These are phyloP conservation scores for Micromys minutus DNA, from an alignment of 2,113 vertebrate species.

Conservation along the genomic window DNA sequence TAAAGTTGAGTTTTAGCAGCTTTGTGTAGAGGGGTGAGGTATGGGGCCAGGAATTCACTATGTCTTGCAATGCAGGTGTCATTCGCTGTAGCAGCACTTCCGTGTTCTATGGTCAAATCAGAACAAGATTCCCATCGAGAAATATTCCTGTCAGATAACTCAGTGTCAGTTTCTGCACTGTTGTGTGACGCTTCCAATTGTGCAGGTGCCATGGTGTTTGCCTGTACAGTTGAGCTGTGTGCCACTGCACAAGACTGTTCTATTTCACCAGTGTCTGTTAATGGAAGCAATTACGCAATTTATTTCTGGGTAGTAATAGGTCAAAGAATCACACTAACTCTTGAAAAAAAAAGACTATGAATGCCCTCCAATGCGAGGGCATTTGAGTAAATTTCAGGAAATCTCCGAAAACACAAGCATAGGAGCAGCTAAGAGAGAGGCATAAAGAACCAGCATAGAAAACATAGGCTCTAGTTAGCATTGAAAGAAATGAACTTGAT, in stretches of 20 bases:
- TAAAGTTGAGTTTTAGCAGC: not conserved
- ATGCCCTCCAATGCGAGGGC: not conserved
- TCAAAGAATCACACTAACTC: slow-evolving; percentile 29
- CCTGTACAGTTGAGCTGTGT: not conserved
- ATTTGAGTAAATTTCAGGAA: no score
- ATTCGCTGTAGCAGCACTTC: not conserved
- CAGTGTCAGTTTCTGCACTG: not conserved
- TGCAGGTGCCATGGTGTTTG: not conserved
- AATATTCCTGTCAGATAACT: not conserved
- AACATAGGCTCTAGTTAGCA: not conserved
- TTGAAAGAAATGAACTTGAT: not conserved
- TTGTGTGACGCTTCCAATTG: not conserved
- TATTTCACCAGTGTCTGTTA: slow-evolving; percentile 19
- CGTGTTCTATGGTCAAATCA: not conserved
- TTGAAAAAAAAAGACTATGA: slow-evolving; percentile 33
- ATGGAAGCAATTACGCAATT: slow-evolving; percentile 39
- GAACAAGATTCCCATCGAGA: not conserved
- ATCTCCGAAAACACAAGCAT: not conserved
- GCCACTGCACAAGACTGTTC: not conserved
- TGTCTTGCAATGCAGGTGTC: not conserved
- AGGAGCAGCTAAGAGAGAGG: not conserved
- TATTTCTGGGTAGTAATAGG: slow-evolving; percentile 3
- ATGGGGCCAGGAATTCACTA: not conserved
- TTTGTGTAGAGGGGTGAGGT: not conserved
- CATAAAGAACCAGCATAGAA: not conserved